These are phyloP conservation scores for Drosophila peninsularis DNA, from an alignment of 2,888 invertebrate species.

Conservation along the genomic window DNA sequence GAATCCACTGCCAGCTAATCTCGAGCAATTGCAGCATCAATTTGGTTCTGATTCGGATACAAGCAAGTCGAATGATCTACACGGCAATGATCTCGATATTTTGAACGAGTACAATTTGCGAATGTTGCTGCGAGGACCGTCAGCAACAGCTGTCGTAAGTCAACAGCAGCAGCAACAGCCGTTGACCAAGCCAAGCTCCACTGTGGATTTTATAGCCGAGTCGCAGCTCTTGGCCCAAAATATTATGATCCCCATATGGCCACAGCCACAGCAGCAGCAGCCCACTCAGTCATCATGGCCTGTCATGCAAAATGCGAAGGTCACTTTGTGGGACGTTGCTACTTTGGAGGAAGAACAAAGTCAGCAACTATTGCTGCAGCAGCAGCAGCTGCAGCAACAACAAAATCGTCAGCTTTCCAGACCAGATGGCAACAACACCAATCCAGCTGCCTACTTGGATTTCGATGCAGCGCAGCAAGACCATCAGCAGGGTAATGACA, in stretches of 20 bases:
- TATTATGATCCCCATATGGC: slow-evolving; percentile 77
- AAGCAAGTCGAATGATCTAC: slow-evolving; percentile 36
- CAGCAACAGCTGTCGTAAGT: slow-evolving; percentile 4
- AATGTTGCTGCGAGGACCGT: slow-evolving; percentile 73
- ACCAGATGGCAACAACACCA: slow-evolving; percentile 12
- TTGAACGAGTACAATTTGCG: slow-evolving; percentile 79
- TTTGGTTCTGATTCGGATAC: slow-evolving; percentile 15
- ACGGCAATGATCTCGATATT: slow-evolving; percentile 60
- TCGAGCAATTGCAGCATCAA: slow-evolving; percentile 21
- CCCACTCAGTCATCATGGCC: slow-evolving; percentile 50
- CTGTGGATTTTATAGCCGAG: slow-evolving; percentile 68
- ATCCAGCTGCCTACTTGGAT: slow-evolving; percentile 3
- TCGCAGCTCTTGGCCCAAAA: slow-evolving; percentile 67
- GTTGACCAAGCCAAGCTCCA: slow-evolving; percentile 34
- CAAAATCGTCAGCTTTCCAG: slow-evolving; percentile 11
- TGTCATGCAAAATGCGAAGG: slow-evolving; percentile 43
- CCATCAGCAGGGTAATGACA: slow-evolving; percentile 11
- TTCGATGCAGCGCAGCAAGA: slow-evolving; percentile 18
- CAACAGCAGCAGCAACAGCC: slow-evolving; percentile 39
- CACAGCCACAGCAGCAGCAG: slow-evolving; percentile 47
- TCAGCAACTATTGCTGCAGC: slow-evolving; percentile 54
- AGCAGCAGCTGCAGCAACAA: slow-evolving; percentile 30
- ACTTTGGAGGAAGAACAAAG: slow-evolving; percentile 65
- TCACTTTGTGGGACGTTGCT: slow-evolving; percentile 72
- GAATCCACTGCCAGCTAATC: not conserved